A percentile compares a stretch with the other conserved stretches of the same genome.
Conservation (phyloP, 2,113 vertebrate genomes). For the Octodon degus region DNA sequence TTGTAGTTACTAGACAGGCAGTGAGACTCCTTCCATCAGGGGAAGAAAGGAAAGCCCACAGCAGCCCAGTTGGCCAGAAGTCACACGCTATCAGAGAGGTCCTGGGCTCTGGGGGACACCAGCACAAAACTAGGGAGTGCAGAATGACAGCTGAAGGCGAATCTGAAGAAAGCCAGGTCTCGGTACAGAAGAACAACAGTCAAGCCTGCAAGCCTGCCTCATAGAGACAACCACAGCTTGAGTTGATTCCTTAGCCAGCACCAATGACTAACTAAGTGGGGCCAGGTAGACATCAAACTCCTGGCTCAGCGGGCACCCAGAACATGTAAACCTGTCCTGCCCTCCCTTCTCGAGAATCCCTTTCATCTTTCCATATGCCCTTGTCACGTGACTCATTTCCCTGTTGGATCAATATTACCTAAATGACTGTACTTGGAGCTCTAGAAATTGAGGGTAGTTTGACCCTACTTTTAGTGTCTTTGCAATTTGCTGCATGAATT, state of each 20-base stretch:
- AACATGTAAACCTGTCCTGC: not conserved
- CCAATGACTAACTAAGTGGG: too few species aligned
- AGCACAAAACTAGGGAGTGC: not conserved
- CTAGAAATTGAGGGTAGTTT: not conserved
- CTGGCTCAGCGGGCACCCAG: not conserved
- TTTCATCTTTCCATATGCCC: not conserved
- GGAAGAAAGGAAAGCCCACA: not conserved
- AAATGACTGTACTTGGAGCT: not conserved
- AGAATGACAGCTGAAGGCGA: not conserved
- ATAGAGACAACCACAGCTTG: not conserved
- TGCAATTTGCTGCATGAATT: not conserved
- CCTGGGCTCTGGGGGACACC: not conserved
- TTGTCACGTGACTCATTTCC: not conserved
- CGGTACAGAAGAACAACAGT: not conserved
- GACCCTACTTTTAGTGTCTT: not conserved
- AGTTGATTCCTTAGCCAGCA: not conserved
- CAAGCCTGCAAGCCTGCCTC: not conserved
- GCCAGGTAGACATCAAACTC: not conserved
- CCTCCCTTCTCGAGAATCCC: not conserved
- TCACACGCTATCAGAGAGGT: not conserved
- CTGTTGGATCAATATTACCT: not conserved
- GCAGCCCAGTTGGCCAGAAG: not conserved
- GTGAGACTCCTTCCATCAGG: fast-evolving
- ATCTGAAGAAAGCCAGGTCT: not conserved
- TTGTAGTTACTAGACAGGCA: not conserved